Base-by-base conservation (phyloP, 1,140 invertebrate genomes). In the Spodoptera litura region DNA sequence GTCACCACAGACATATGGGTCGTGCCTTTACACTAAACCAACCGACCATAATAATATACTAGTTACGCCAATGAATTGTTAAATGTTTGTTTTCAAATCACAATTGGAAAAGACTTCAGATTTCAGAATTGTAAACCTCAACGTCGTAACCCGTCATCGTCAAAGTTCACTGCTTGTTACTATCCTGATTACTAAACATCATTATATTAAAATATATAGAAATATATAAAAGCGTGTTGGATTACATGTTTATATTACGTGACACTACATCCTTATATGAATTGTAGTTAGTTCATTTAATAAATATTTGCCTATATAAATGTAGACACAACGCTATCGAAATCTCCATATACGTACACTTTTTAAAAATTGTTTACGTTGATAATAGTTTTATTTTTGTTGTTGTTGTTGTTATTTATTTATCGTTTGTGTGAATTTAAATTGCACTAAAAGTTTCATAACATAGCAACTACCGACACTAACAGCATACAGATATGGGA, bases 1-100 rank as follows among this genome's bases (percentile, higher is more conserved):
- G 92, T 93, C 93, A 93, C 83, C 84, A 66, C 77, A 74, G 85
- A 89, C 91, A 93, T 90, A 94, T 91, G 91, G 89, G 87, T 88
- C 87, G 88, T 85, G 88, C 86, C 87, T 88, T 86, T 80, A 62
- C 56, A 58, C 70, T 78, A 61, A 78, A 75, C 77, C 81, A 85
- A 31, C 84, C 84, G 80, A 83, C 83, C 85, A 86, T 20, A 20
- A 86, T 20, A 20, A 20, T 89, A 88, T 70, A 81, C 82, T 87
- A 81, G 78, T 64, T 85, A 84, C 80, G 79, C 74, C 83, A 83
- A 83, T 88, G 83, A 85, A 86, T 86, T 83, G 85, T 84, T 15
- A 38, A 49, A 84, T 73, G 81, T 89, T 82, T 89, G 84, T 85
- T 82, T 84, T 31, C 20, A 13, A 44, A 75, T 64, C 20, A 35